Evolutionary conservation across 2,113 vertebrate genomes (phyloP).

Genomic region (Thamnophis sirtalis): DNA sequence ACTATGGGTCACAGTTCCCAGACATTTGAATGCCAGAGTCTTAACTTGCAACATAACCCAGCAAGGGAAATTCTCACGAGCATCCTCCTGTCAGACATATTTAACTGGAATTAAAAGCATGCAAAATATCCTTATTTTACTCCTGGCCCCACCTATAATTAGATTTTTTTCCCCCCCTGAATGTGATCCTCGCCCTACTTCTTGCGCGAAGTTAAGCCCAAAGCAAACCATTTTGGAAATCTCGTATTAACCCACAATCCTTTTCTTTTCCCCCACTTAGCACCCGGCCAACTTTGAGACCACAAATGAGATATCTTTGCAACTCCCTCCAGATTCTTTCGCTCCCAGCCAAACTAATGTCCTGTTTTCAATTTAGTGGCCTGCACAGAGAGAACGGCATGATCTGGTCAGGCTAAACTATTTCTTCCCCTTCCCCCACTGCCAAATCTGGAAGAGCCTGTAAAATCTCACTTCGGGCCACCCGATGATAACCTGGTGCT

Average conservation of each 20-base stretch:
- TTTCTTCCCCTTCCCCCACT: not conserved
- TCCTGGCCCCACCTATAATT: not conserved
- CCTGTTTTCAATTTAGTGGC: not conserved
- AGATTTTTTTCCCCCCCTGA: not conserved
- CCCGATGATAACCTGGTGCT: not conserved
- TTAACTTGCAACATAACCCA: not conserved
- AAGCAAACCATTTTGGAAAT: not conserved
- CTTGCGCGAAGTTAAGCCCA: not conserved
- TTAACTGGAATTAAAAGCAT: not conserved
- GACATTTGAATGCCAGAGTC: not conserved
- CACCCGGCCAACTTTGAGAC: not conserved
- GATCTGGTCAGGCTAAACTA: not conserved
- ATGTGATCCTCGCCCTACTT: not conserved
- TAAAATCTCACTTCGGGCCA: not conserved
- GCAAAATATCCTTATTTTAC: not conserved
- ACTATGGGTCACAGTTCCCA: not conserved
- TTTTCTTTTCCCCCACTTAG: not conserved
- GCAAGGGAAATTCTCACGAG: not conserved
- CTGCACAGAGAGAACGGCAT: not conserved
- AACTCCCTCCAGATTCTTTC: not conserved
- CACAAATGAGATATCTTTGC: not conserved
- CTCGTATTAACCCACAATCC: not conserved
- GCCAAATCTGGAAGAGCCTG: not conserved
- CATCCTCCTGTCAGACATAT: not conserved
- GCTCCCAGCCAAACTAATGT: not conserved